Conservation (phyloP, 2,888 invertebrate genomes). For the Epirrita christyi region DNA sequence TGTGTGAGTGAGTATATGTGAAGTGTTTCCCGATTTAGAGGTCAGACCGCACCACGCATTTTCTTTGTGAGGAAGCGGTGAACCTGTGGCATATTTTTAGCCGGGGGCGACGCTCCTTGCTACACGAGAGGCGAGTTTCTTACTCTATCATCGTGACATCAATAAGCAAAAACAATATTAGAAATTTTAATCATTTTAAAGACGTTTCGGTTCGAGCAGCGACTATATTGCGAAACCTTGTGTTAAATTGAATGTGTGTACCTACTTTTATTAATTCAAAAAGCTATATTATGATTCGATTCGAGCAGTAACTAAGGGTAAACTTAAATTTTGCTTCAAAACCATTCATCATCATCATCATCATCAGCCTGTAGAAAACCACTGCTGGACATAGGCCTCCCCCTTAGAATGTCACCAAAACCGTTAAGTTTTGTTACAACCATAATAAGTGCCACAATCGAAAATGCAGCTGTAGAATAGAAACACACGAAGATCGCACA, state of each 20-base stretch:
- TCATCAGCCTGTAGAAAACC: no score
- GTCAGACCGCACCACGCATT: conserved; percentile 66
- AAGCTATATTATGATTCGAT: no score
- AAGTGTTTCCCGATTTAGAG: conserved; percentile 68
- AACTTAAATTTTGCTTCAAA: no score
- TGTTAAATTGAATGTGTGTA: not conserved
- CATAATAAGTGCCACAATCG: not conserved
- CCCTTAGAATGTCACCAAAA: no score
- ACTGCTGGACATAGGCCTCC: no score
- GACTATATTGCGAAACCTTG: not conserved
- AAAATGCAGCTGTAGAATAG: conserved; percentile 26
- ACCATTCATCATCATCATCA: no score
- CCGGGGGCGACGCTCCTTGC: conserved; percentile 73
- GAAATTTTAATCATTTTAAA: conserved; percentile 11
- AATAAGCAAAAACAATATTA: conserved; percentile 33
- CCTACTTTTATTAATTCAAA: no score
- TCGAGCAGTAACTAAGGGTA: no score
- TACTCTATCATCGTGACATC: conserved; percentile 53
- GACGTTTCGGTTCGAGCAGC: not conserved
- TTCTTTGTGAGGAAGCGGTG: conserved; percentile 79
- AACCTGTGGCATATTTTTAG: conserved; percentile 78
- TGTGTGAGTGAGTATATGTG: conserved; percentile 36
- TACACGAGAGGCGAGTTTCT: conserved; percentile 24
- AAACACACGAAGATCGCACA: not conserved
- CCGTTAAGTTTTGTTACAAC: no score